A percentile compares a stretch with the other conserved stretches of the same genome.
phyloP scores from a whole-genome alignment of 2,797 vertebrate species.

The Avahi laniger region DNA sequence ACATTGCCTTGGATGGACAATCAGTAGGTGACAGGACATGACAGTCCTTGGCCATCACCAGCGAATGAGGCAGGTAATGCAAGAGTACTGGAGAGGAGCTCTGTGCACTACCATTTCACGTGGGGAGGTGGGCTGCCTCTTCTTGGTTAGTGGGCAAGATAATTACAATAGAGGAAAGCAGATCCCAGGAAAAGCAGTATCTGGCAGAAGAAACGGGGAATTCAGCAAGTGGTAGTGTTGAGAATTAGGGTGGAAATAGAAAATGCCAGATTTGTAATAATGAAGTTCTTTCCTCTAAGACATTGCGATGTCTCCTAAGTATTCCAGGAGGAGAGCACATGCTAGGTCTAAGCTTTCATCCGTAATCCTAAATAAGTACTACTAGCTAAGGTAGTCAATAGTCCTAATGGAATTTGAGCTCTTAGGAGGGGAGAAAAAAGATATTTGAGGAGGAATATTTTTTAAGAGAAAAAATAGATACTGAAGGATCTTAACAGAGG shows the following conservation, averaged over 20 bases:
- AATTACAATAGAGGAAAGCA: neutral
- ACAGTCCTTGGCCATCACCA: rapidly evolving
- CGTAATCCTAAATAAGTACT: neutral
- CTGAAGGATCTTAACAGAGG: neutral
- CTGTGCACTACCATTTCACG: rapidly evolving
- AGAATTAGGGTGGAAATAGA: neutral
- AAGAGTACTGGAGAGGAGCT: neutral
- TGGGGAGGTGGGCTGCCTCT: neutral
- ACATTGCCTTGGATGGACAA: neutral
- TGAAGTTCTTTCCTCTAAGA: neutral
- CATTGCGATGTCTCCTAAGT: neutral
- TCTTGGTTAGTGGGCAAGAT: neutral
- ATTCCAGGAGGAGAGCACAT: no score
- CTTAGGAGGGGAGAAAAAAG: neutral
- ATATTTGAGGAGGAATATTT: neutral
- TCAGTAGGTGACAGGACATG: neutral
- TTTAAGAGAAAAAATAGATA: neutral
- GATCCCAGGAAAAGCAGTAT: neutral
- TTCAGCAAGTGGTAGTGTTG: neutral
- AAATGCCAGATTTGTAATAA: neutral
- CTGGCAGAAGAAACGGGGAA: neutral
- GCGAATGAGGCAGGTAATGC: neutral
- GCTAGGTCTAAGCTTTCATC: neutral
- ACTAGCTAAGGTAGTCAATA: neutral
- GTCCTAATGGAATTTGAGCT: neutral